Percentiles rank a stretch among this genome's conserved stretches.
Evolutionary conservation across 2,797 vertebrate species (phyloP).

Genomic region (Mus minutoides): DNA sequence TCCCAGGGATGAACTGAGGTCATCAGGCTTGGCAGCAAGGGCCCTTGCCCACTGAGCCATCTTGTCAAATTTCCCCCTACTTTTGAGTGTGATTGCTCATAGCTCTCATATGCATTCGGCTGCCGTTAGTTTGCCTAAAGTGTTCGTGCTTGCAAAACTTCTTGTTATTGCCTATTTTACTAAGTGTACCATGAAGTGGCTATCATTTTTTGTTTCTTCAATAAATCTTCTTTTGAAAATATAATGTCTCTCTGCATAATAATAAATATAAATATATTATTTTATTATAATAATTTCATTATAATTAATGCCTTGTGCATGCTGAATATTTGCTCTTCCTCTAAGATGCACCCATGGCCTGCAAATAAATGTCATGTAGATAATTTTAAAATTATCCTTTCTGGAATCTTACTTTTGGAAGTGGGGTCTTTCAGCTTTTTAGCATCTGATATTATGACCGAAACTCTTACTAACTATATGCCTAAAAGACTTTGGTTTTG

Average conservation of each 20-base stretch:
- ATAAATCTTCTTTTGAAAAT: neutral
- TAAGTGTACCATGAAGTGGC: neutral
- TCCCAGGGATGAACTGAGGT: no score
- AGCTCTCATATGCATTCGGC: neutral
- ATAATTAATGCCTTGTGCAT: neutral
- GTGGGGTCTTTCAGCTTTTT: neutral
- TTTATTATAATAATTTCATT: no score
- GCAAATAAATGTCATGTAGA: neutral
- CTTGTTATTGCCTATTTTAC: neutral
- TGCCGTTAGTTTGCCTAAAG: neutral
- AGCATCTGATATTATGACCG: neutral
- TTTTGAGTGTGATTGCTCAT: neutral
- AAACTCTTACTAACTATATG: neutral
- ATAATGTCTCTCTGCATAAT: neutral
- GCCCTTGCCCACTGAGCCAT: neutral
- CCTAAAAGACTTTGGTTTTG: constrained; percentile 29
- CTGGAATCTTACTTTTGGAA: neutral
- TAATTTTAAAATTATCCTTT: neutral
- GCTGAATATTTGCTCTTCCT: neutral
- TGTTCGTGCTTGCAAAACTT: neutral
- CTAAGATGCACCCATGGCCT: no score
- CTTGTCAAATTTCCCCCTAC: neutral
- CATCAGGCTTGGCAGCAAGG: neutral
- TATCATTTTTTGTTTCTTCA: neutral
- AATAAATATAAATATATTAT: no score